Percentiles rank a stretch among this genome's conserved stretches.
Evolutionary conservation across 2,113 vertebrate genomes (phyloP).

Genomic region (Anolis carolinensis): DNA sequence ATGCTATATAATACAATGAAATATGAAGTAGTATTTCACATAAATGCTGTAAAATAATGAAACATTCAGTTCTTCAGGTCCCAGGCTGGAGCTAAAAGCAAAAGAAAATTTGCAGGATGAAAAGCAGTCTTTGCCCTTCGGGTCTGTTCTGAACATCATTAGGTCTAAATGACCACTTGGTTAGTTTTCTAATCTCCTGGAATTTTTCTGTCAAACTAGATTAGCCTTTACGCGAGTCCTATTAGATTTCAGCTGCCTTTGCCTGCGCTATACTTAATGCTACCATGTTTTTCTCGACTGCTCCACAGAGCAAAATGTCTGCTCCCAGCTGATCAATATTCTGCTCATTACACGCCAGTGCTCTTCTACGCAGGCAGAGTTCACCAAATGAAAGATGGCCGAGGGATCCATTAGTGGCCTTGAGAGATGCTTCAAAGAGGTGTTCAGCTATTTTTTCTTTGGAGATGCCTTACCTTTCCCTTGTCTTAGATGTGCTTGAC

Average conservation of each 20-base stretch:
- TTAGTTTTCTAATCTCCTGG: constrained; percentile 55
- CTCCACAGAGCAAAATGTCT: constrained; percentile 34
- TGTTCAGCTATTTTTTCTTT: background rate
- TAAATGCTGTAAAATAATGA: too few relatives aligned
- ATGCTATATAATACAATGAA: too few relatives aligned
- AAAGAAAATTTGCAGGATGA: constrained; percentile 29
- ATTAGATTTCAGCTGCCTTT: constrained; percentile 40
- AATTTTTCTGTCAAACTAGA: constrained; percentile 60
- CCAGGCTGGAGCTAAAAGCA: background rate
- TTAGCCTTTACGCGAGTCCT: constrained; percentile 47
- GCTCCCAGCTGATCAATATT: constrained; percentile 31
- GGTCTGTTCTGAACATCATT: constrained; percentile 14
- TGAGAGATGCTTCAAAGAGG: background rate
- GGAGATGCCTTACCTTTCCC: background rate
- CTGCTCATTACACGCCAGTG: constrained; percentile 26
- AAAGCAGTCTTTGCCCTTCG: constrained; percentile 7
- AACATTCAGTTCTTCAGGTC: constrained; percentile 19
- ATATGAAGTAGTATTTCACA: too few relatives aligned
- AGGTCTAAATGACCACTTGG: constrained; percentile 33
- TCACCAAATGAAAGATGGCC: background rate
- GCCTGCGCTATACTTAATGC: constrained; percentile 47
- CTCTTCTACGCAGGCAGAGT: constrained; percentile 31
- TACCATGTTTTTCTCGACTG: constrained; percentile 39
- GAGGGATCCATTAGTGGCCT: background rate
- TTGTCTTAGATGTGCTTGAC: background rate